Conservation (phyloP, 2,113 vertebrate species). For the Willisornis vidua region DNA sequence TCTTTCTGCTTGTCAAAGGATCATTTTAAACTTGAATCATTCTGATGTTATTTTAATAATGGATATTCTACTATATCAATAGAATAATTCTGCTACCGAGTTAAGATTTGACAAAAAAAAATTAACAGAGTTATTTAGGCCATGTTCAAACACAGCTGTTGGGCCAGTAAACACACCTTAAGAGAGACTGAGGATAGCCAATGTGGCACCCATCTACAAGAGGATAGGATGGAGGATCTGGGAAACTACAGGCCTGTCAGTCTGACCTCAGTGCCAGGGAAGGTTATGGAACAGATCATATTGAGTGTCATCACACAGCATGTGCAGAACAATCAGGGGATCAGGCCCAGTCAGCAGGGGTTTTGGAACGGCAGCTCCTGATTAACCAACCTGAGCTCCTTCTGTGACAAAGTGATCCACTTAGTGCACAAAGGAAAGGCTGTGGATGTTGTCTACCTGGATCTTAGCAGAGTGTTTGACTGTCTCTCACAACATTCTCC, state of each 20-base stretch:
- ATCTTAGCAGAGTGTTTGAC: not conserved
- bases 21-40: not conserved
- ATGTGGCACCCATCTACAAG: not conserved
- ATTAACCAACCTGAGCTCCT: not conserved
- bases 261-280: not conserved
- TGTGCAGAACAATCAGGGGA: not conserved
- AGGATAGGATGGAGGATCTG: not conserved
- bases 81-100: not conserved
- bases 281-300: not conserved
- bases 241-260: not conserved
- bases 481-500: not conserved
- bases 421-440: not conserved
- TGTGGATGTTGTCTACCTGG: not conserved
- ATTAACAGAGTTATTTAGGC: not conserved
- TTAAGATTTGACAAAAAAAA: not conserved
- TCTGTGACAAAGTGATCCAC: not conserved
- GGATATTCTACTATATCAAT: not conserved
- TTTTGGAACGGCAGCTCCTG: not conserved
- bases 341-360: not conserved
- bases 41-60: not conserved
- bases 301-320: not conserved
- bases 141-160: not conserved
- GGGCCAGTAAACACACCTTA: not conserved
- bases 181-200: not conserved
- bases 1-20: slow-evolving; percentile 16